Evolutionary conservation across 2,113 vertebrate genomes (phyloP).

Genomic region (Bos indicus): DNA sequence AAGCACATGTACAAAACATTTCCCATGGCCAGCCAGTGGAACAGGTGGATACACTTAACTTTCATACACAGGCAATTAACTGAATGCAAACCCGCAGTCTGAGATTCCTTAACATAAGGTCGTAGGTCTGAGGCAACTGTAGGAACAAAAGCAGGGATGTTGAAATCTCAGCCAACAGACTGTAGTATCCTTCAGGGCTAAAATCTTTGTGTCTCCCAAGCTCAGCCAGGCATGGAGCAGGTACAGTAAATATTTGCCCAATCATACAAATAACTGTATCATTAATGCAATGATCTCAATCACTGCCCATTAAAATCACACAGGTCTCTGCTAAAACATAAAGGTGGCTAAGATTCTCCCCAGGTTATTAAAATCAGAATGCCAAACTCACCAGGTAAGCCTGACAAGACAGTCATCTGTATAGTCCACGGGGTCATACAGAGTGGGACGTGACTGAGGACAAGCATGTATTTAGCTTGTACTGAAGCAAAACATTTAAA

Average conservation of each 20-base stretch:
- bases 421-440: not conserved
- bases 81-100: not conserved
- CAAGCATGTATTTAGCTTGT: not conserved
- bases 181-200: not conserved
- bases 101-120: not conserved
- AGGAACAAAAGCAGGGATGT: not conserved
- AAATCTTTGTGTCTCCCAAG: not conserved
- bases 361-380: not conserved
- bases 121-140: not conserved
- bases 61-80: conserved; percentile 10
- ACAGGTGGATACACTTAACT: conserved; percentile 59
- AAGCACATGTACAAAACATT: conserved; percentile 20
- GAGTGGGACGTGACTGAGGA: not conserved
- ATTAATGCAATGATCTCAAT: not conserved
- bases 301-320: not conserved
- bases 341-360: not conserved
- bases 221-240: not conserved
- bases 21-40: not conserved
- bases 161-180: not conserved
- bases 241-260: not conserved
- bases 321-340: not conserved
- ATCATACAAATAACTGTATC: not conserved
- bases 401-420: not conserved
- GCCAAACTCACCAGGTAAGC: not conserved
- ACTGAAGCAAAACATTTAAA: not conserved